Base-by-base conservation (phyloP, 2,113 vertebrate species). In the Poecile atricapillus region DNA sequence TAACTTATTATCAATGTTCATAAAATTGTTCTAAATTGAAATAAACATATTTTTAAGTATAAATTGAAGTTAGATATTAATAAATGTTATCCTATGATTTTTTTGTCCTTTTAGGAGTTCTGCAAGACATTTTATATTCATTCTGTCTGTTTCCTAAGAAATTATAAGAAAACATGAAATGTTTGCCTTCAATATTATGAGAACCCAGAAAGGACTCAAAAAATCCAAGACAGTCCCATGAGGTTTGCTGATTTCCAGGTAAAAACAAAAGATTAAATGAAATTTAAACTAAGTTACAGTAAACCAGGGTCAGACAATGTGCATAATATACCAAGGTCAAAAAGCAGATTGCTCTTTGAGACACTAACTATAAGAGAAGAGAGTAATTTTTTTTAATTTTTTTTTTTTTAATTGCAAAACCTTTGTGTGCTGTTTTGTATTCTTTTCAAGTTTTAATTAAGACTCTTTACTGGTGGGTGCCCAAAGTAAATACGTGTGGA, bases 371-470 rank as follows among this genome's bases (percentile, higher is more conserved):
- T 75, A 37, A 94, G 37, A 85, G 37, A 18, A 89, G n/a, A 46
- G 19, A 94, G 3, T 19, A 62, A n/a, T 7, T 69, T 25, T 60
- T 37, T 18, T 25, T 60, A 41, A 41, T 25, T 37, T 5, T 17
- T 30, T 83, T n/a, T 41, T 75, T 50, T 62, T 94, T 50, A 67
- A 78, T 74, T 87, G 28, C 13, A 82, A 89, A 85, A 68, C 25
- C 46, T 53, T 41, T 91, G 13, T 10, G 25, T 55, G 19, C 35
- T 49, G 11, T 94, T 97, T 93, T 63, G 9, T 68, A 77, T 93
- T 91, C 71, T 93, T 90, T 87, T 90, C 19, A 94, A 83, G 17
- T 93, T 95, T 94, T 96, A 97, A 91, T 87, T 95, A 96, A 93
- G 33, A 71, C 33, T 35, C 19, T 84, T 50, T 88, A 13, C 80